A percentile compares a stretch with the other conserved stretches of the same genome.
phyloP scores from a whole-genome alignment of 2,113 vertebrate genomes.

The Lanius collurio region DNA sequence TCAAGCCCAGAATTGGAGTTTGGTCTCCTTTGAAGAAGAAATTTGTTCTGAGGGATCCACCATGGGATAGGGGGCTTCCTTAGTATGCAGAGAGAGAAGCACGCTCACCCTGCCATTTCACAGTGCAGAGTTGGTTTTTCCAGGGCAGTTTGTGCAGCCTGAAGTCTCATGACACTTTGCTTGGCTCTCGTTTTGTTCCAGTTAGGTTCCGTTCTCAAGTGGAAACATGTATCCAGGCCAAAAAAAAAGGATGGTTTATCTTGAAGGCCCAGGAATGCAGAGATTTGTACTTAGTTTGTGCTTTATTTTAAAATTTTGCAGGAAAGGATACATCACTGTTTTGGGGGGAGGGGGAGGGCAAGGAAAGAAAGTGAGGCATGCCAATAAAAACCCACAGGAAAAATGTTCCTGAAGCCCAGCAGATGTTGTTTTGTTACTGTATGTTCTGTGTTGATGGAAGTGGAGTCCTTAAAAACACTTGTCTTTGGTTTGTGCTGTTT shows the following conservation, averaged over 20 bases:
- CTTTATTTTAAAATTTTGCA: conserved; percentile 47
- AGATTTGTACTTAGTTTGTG: conserved; percentile 33
- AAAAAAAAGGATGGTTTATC: conserved; percentile 37
- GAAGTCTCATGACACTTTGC: neutral
- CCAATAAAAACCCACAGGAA: conserved; percentile 26
- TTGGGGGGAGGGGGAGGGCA: neutral
- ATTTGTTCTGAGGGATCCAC: neutral
- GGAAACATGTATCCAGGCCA: conserved; percentile 52
- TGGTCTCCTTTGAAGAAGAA: neutral
- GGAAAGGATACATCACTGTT: conserved; percentile 32
- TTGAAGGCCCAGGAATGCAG: conserved; percentile 28
- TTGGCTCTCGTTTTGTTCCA: neutral
- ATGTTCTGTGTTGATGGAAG: conserved; percentile 4
- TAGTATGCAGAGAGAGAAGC: neutral
- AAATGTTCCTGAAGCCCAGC: conserved; percentile 10
- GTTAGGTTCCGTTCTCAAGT: conserved; percentile 25
- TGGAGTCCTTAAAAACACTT: neutral
- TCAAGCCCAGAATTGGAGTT: neutral
- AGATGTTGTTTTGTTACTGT: conserved; percentile 50
- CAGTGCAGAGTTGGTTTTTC: neutral
- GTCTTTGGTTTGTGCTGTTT: neutral
- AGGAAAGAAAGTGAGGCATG: neutral
- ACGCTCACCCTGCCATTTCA: neutral
- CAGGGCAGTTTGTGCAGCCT: neutral
- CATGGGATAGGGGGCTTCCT: rapidly evolving